Evolutionary conservation across 1,140 invertebrate species (phyloP).

Genomic region (Diorhabda sublineata): DNA sequence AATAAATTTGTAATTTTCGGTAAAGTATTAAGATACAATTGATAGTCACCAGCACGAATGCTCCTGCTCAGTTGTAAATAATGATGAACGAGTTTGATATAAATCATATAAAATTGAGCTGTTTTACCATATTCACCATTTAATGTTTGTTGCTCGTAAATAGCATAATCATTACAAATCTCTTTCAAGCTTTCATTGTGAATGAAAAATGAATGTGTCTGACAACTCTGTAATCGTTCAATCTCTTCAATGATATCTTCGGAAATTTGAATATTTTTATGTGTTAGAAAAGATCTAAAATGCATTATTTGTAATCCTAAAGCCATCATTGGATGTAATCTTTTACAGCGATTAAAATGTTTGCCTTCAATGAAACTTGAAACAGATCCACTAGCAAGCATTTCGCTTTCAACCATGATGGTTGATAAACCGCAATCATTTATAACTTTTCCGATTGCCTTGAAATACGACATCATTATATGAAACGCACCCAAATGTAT

Average conservation of each 20-base stretch:
- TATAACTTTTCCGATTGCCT: conserved; percentile 38
- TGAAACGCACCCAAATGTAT: conserved; percentile 41
- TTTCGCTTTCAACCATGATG: conserved; percentile 40
- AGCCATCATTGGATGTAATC: no score
- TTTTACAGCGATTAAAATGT: no score
- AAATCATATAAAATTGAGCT: conserved; percentile 8
- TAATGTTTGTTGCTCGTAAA: conserved; percentile 37
- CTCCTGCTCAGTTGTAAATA: no score
- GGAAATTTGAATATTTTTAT: conserved; percentile 24
- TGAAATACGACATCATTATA: conserved; percentile 28
- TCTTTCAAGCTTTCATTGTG: no score
- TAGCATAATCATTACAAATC: no score
- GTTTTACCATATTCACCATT: conserved; percentile 32
- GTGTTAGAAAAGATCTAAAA: conserved; percentile 15
- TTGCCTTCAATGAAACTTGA: no score
- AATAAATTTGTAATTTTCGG: no score
- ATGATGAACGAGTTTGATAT: no score
- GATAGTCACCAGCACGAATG: no score
- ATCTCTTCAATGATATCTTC: conserved; percentile 29
- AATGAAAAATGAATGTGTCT: no score
- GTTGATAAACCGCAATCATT: conserved; percentile 41
- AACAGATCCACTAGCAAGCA: conserved; percentile 9
- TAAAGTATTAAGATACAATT: no score
- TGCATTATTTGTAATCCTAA: conserved; percentile 38
- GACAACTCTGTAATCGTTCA: background rate